These are phyloP conservation scores for Agrypnus murinus DNA, from an alignment of 2,888 invertebrate genomes.

Conservation along the genomic window DNA sequence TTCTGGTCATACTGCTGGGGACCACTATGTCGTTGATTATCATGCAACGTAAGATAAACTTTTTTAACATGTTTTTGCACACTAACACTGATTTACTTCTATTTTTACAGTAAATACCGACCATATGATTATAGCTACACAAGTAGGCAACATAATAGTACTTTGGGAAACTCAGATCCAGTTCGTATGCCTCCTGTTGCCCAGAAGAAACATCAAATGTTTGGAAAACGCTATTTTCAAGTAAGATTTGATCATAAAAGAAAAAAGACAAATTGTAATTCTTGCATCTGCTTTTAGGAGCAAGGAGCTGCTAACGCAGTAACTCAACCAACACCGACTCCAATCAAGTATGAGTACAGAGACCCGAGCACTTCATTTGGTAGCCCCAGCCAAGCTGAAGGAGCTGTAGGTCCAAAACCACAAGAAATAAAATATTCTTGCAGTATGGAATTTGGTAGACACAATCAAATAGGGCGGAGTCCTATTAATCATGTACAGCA, in stretches of 20 bases:
- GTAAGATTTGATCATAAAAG: too few relatives aligned
- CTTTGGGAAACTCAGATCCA: constrained; percentile 70
- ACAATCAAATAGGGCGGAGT: constrained; percentile 70
- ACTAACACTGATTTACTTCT: neutral
- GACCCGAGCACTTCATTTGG: constrained; percentile 66
- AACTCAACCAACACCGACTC: constrained; percentile 64
- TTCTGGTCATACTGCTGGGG: constrained; percentile 79
- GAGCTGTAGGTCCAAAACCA: constrained; percentile 73
- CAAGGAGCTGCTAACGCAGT: constrained; percentile 60
- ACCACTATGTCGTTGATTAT: constrained; percentile 84
- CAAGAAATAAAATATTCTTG: constrained; percentile 82
- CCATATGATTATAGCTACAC: constrained; percentile 84
- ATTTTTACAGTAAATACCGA: constrained; percentile 77
- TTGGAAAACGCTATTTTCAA: constrained; percentile 90
- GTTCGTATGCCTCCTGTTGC: constrained; percentile 79
- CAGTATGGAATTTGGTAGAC: constrained; percentile 78
- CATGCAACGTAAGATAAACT: constrained; percentile 72
- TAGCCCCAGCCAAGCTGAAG: constrained; percentile 67
- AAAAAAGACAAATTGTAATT: neutral
- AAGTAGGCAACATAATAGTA: constrained; percentile 72
- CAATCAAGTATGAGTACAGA: constrained; percentile 77
- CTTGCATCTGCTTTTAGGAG: too few relatives aligned
- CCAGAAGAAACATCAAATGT: constrained; percentile 95
- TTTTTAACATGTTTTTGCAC: too few relatives aligned
- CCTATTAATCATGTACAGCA: constrained; percentile 82